phyloP scores from a whole-genome alignment of 2,888 invertebrate genomes.

The Napeogenes inachia region DNA sequence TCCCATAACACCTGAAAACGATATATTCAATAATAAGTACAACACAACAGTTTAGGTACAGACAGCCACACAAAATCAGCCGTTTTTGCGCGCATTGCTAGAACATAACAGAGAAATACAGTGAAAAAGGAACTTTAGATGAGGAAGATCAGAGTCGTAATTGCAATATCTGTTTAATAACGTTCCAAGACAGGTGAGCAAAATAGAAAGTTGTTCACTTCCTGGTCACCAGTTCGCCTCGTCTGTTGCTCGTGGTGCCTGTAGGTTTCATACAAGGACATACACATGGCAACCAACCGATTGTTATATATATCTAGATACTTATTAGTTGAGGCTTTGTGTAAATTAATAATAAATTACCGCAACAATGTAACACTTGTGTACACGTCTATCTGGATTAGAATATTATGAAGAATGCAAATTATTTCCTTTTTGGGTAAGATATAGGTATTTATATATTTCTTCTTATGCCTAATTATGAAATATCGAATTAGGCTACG shows the following conservation, averaged over 20 bases:
- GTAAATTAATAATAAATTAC: conserved; percentile 8
- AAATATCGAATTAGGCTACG: neutral
- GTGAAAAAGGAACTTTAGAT: conserved; percentile 27
- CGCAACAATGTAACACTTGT: conserved; percentile 17
- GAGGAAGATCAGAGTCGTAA: neutral
- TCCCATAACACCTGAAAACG: neutral
- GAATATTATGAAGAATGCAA: conserved; percentile 16
- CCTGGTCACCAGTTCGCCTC: conserved; percentile 71
- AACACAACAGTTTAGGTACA: conserved; percentile 16
- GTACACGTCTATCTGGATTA: conserved; percentile 10
- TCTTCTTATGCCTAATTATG: neutral
- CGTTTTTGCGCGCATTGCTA: conserved; percentile 25
- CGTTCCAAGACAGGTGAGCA: conserved; percentile 68
- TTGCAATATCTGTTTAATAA: conserved; percentile 36
- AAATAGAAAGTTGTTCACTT: conserved; percentile 77
- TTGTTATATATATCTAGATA: neutral
- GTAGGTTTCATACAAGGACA: conserved; percentile 41
- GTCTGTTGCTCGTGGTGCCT: conserved; percentile 40
- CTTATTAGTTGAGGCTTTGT: neutral
- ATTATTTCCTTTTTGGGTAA: conserved; percentile 14
- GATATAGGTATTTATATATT: neutral
- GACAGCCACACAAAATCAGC: conserved; percentile 18
- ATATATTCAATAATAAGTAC: neutral
- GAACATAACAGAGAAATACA: conserved; percentile 7
- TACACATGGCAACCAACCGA: conserved; percentile 15